Percentiles rank a stretch among this genome's conserved stretches.
phyloP scores from a whole-genome alignment of 2,888 invertebrate species.

The Drosophila atroscutellata region DNA sequence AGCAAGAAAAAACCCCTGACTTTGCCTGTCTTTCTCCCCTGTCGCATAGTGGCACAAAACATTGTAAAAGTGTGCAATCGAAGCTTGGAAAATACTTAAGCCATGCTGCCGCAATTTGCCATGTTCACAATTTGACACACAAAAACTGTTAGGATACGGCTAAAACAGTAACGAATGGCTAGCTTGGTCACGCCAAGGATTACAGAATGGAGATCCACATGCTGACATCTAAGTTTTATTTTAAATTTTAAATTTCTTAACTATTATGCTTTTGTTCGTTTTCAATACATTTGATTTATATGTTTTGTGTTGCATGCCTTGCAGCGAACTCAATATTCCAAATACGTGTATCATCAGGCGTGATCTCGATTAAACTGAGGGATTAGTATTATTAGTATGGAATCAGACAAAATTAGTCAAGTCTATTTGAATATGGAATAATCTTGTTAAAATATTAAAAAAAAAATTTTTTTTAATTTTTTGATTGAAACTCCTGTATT shows the following conservation, averaged over 20 bases:
- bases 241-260: background rate
- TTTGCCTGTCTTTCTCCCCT: background rate
- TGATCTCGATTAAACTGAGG: background rate
- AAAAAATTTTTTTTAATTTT: background rate
- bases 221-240: background rate
- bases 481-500: background rate
- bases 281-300: too few relatives aligned
- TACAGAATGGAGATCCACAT: background rate
- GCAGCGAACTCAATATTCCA: background rate
- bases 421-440: background rate
- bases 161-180: background rate
- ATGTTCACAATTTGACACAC: background rate
- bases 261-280: too few relatives aligned
- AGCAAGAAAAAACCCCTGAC: background rate
- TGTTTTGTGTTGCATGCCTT: background rate
- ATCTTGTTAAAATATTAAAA: background rate
- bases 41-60: slow-evolving; percentile 40
- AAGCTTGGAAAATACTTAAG: background rate
- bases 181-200: background rate
- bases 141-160: background rate
- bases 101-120: background rate
- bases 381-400: too few relatives aligned
- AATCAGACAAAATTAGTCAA: too few relatives aligned
- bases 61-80: background rate
- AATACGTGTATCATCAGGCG: too few relatives aligned